phyloP scores from a whole-genome alignment of 2,888 invertebrate genomes.

The Gari tellinella region DNA sequence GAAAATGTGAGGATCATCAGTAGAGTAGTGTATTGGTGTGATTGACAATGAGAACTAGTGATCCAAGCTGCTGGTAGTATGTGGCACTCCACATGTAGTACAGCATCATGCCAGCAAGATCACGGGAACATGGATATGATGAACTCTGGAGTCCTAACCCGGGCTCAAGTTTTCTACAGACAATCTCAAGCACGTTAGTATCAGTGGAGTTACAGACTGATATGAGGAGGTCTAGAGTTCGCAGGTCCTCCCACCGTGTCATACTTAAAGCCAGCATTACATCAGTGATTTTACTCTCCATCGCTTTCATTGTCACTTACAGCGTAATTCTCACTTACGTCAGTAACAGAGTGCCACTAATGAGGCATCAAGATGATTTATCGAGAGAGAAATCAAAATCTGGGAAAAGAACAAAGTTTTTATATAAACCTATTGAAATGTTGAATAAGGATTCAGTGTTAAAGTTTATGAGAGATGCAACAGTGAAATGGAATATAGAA shows the following conservation, averaged over 20 bases:
- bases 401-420: constrained; percentile 48
- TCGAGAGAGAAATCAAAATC: constrained; percentile 50
- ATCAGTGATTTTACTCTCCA: constrained; percentile 66
- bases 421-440: constrained; percentile 32
- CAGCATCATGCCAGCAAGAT: too few species aligned
- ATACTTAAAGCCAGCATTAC: constrained; percentile 74
- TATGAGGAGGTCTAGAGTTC: constrained; percentile 58
- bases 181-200: constrained; percentile 48
- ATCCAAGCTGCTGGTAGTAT: too few species aligned
- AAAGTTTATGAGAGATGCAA: constrained; percentile 32
- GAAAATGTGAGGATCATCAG: too few species aligned
- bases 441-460: constrained; percentile 24
- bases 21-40: too few species aligned
- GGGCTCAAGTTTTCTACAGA: constrained; percentile 11
- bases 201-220: constrained; percentile 64
- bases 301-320: constrained; percentile 71
- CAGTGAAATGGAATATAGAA: constrained; percentile 71
- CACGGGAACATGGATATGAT: too few species aligned
- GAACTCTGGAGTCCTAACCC: not conserved
- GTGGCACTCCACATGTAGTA: too few species aligned
- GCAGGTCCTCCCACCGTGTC: constrained; percentile 58
- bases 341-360: constrained; percentile 59
- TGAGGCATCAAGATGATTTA: constrained; percentile 59
- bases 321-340: constrained; percentile 70
- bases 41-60: too few species aligned